phyloP scores from a whole-genome alignment of 2,888 invertebrate genomes.

The Cephus spinipes region DNA sequence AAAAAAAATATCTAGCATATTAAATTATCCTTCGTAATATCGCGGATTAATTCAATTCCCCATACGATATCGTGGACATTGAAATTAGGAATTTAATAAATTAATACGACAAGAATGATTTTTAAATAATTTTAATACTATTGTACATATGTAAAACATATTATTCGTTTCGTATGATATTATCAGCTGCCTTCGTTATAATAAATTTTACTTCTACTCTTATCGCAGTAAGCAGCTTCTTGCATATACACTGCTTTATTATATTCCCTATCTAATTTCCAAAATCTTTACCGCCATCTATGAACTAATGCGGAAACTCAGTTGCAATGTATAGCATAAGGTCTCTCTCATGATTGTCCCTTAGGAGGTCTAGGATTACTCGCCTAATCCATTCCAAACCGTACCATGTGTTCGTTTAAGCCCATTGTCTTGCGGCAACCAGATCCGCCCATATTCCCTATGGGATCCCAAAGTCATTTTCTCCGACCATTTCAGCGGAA shows the following conservation, averaged over 20 bases:
- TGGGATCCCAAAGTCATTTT: neutral
- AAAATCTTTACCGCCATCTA: neutral
- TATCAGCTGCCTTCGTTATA: neutral
- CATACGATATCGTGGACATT: neutral
- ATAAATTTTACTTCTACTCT: neutral
- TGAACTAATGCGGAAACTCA: neutral
- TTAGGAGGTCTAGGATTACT: conserved; percentile 29
- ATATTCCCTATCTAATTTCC: neutral
- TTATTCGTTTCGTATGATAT: neutral
- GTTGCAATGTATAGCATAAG: neutral
- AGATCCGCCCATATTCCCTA: neutral
- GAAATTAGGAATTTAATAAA: neutral
- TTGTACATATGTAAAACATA: too few relatives aligned
- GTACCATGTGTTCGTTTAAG: conserved; percentile 25
- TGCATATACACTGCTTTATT: neutral
- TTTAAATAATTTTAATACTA: too few relatives aligned
- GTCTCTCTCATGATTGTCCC: conserved; percentile 19
- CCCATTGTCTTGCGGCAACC: conserved; percentile 16
- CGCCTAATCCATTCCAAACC: conserved; percentile 31
- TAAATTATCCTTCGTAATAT: neutral
- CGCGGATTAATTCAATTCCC: neutral
- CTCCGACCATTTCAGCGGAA: neutral
- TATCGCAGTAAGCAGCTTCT: neutral
- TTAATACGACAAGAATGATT: neutral
- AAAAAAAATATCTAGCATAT: neutral